phyloP scores from a whole-genome alignment of 2,888 invertebrate species.

The Leptodirus hochenwartii region DNA sequence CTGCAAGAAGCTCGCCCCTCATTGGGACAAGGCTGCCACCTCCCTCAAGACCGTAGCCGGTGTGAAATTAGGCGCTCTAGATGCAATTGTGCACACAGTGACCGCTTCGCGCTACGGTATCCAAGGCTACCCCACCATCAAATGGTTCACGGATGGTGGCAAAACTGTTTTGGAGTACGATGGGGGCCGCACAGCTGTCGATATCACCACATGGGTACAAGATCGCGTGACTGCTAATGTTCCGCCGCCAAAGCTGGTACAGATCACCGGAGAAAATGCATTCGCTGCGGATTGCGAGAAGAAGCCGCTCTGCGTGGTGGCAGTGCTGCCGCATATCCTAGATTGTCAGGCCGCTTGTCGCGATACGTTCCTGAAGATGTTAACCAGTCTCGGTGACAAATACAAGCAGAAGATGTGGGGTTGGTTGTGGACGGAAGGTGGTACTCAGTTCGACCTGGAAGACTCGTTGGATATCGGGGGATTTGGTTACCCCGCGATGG shows the following conservation, averaged over 20 bases:
- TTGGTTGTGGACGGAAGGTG: constrained; percentile 95
- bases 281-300: constrained; percentile 62
- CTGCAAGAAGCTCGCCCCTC: constrained; percentile 90
- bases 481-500: constrained; percentile 98
- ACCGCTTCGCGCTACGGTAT: constrained; percentile 74
- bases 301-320: constrained; percentile 76
- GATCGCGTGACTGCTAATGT: constrained; percentile 76
- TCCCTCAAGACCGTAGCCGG: constrained; percentile 95
- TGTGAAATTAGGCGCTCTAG: constrained; percentile 85
- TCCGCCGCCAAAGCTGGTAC: constrained; percentile 71
- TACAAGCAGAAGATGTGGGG: constrained; percentile 91
- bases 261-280: constrained; percentile 38
- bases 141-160: constrained; percentile 65
- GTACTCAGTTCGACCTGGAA: constrained; percentile 67
- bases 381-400: constrained; percentile 64
- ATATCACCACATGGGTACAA: constrained; percentile 80
- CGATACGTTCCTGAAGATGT: constrained; percentile 55
- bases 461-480: constrained; percentile 85
- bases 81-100: constrained; percentile 78
- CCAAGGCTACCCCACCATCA: constrained; percentile 93
- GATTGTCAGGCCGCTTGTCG: constrained; percentile 89
- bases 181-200: constrained; percentile 76
- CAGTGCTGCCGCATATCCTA: constrained; percentile 83
- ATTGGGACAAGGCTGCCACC: constrained; percentile 89
- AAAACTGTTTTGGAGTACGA: constrained; percentile 74